Evolutionary conservation across 1,140 invertebrate genomes (phyloP).

Genomic region (Drosophila parabipectinata): DNA sequence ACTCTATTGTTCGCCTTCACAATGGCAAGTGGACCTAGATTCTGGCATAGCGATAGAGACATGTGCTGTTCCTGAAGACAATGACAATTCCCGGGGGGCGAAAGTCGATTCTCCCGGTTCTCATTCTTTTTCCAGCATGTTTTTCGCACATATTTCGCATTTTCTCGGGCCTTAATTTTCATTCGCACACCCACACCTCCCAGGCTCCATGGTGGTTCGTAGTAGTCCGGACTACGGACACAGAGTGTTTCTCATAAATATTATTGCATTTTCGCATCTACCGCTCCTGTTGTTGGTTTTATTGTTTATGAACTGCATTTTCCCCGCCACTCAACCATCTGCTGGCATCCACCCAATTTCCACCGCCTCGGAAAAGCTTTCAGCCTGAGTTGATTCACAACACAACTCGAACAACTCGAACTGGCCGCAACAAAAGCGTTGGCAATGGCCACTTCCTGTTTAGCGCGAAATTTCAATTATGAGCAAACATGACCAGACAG

Average conservation of each 20-base stretch:
- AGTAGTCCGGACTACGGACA: conserved; percentile 11
- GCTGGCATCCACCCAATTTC: conserved; percentile 28
- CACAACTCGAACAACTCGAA: conserved; percentile 57
- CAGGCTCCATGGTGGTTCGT: not conserved
- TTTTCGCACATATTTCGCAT: conserved; percentile 46
- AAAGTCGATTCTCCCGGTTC: not conserved
- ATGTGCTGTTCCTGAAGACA: conserved; percentile 46
- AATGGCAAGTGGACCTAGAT: conserved; percentile 16
- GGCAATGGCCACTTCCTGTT: conserved; percentile 71
- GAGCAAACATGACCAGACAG: conserved; percentile 61
- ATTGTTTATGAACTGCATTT: conserved; percentile 60
- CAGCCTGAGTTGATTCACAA: conserved; percentile 39
- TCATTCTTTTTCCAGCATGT: conserved; percentile 6
- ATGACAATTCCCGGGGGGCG: conserved; percentile 43
- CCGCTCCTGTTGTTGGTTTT: conserved; percentile 33
- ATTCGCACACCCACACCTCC: conserved; percentile 5
- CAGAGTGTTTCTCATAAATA: conserved; percentile 56
- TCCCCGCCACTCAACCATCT: conserved; percentile 41
- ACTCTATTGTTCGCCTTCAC: conserved; percentile 31
- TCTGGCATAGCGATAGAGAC: conserved; percentile 14
- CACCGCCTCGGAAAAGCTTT: conserved; percentile 40
- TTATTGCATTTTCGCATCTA: conserved; percentile 61
- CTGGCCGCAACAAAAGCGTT: conserved; percentile 53
- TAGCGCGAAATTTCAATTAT: conserved; percentile 82
- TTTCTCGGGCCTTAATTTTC: conserved; percentile 49